phyloP scores from a whole-genome alignment of 2,888 invertebrate species.

The Syrista parreyssii region DNA sequence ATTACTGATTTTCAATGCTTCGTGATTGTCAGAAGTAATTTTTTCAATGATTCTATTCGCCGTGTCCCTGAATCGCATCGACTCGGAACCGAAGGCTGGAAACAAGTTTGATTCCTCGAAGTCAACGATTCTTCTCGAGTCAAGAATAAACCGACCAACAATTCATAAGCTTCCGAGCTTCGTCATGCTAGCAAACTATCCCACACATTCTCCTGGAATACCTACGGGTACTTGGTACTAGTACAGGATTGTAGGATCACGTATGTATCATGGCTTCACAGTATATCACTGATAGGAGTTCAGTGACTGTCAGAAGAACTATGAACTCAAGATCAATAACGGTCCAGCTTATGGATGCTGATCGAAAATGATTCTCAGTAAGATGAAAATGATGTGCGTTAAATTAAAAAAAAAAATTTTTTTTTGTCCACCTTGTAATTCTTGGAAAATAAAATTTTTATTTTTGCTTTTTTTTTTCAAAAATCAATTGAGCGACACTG shows the following conservation, averaged over 20 bases:
- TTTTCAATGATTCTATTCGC: neutral
- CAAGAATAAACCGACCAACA: slow-evolving; percentile 52
- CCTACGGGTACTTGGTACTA: neutral
- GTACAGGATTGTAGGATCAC: neutral
- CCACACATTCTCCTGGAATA: slow-evolving; percentile 18
- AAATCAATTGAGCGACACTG: neutral
- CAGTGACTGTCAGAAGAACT: slow-evolving; percentile 41
- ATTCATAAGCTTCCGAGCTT: slow-evolving; percentile 50
- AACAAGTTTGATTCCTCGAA: neutral
- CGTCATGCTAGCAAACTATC: slow-evolving; percentile 60
- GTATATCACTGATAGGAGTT: slow-evolving; percentile 35
- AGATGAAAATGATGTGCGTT: neutral
- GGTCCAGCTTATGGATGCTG: neutral
- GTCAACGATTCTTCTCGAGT: slow-evolving; percentile 28
- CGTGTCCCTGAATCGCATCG: neutral
- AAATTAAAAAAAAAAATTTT: neutral
- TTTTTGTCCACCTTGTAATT: too few species aligned
- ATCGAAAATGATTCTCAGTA: neutral
- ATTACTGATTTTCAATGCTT: too few species aligned
- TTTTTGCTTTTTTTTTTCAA: neutral
- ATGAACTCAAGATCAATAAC: slow-evolving; percentile 15
- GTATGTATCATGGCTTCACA: slow-evolving; percentile 24
- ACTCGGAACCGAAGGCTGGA: neutral
- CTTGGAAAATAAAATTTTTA: neutral
- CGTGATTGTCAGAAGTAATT: neutral